Percentiles rank a stretch among this genome's conserved stretches.
Evolutionary conservation across 1,140 invertebrate species (phyloP).

Genomic region (Macrobrachium nipponense): DNA sequence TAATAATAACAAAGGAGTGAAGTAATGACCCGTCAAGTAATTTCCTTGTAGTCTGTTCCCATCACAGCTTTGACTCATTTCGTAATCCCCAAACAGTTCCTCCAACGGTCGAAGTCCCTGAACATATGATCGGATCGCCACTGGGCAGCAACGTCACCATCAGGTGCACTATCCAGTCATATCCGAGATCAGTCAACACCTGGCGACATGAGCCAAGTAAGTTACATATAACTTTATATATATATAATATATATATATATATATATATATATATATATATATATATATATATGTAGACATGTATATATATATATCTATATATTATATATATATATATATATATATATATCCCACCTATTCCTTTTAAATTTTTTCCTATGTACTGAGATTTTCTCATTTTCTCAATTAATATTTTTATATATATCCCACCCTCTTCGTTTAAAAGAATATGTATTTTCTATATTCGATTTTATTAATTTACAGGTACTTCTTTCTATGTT

Average conservation of each 20-base stretch:
- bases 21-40: no score
- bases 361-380: background rate
- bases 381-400: background rate
- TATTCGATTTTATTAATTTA: no score
- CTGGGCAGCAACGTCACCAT: conserved; percentile 68
- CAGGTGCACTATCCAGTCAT: conserved; percentile 70
- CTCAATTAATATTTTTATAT: background rate
- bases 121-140: conserved; percentile 69
- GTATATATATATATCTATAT: conserved; percentile 29
- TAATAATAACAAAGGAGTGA: no score
- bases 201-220: conserved; percentile 68
- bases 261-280: conserved; percentile 29
- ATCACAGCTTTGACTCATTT: background rate
- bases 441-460: no score
- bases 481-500: no score
- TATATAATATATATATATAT: background rate
- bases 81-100: conserved; percentile 51
- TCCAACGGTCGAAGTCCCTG: conserved; percentile 68
- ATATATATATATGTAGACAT: conserved; percentile 30
- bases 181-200: conserved; percentile 69
- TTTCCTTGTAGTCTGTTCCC: background rate
- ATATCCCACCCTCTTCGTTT: no score
- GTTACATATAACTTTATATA: no score
- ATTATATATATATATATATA: conserved; percentile 40
- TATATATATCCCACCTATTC: conserved; percentile 32